Evolutionary conservation across 2,113 vertebrate species (phyloP).

Genomic region (Candoia aspera): DNA sequence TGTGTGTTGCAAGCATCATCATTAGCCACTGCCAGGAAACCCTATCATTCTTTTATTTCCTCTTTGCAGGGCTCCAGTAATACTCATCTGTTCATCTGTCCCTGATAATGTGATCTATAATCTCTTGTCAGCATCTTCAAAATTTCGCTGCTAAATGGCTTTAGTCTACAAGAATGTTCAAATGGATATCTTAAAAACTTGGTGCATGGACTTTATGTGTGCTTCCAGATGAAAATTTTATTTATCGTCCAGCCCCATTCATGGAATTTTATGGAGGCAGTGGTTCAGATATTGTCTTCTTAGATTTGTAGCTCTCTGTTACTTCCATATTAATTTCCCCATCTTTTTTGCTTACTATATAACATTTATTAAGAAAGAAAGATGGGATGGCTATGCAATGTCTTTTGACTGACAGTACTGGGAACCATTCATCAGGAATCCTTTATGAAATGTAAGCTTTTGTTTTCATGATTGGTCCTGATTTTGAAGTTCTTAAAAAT

Average conservation of each 20-base stretch:
- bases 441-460: conserved; percentile 21
- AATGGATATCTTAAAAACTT: background rate
- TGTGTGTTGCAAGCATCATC: conserved; percentile 19
- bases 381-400: background rate
- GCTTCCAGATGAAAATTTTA: background rate
- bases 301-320: background rate
- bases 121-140: conserved; percentile 35
- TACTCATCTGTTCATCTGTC: background rate
- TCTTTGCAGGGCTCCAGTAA: background rate
- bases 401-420: background rate
- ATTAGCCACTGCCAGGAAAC: conserved; percentile 36
- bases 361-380: background rate
- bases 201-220: background rate
- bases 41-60: conserved; percentile 25
- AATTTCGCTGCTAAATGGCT: conserved; percentile 21
- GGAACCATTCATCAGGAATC: background rate
- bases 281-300: background rate
- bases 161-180: background rate
- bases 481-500: conserved; percentile 15
- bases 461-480: conserved; percentile 36
- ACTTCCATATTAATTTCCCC: background rate
- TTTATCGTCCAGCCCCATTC: background rate
- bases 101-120: background rate
- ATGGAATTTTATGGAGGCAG: background rate
- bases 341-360: background rate